Evolutionary conservation across 92 coral and sea anemone species (phyloP).

Genomic region (Zoanthus solanderi): DNA sequence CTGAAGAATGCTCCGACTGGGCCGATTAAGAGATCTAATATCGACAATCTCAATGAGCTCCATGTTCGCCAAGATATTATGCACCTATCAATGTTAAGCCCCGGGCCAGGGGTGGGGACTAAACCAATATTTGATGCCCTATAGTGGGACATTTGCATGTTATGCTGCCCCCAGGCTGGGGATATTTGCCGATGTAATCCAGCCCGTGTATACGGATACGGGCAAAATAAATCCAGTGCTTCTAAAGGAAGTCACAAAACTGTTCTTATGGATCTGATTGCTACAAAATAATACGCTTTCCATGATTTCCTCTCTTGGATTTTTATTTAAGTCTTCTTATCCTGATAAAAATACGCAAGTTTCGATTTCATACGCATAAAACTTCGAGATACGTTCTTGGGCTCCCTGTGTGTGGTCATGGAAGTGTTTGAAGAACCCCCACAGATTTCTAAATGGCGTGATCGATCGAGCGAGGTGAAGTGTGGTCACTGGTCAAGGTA

Average conservation of each 20-base stretch:
- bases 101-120: constrained; percentile 19
- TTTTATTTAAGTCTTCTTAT: neutral
- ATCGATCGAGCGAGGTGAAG: constrained; percentile 6
- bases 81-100: too few species aligned
- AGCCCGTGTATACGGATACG: constrained; percentile 7
- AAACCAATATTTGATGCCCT: constrained; percentile 9
- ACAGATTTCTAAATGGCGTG: neutral
- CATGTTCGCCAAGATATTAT: neutral
- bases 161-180: constrained; percentile 13
- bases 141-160: constrained; percentile 16
- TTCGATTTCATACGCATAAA: constrained; percentile 1
- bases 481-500: neutral
- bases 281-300: constrained; percentile 10
- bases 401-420: constrained; percentile 15
- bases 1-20: too few species aligned
- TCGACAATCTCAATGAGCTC: too few species aligned
- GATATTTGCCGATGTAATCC: constrained; percentile 23
- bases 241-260: neutral
- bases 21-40: too few species aligned
- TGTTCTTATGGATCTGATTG: constrained; percentile 20
- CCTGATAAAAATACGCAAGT: neutral
- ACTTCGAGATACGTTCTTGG: neutral
- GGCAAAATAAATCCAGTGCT: constrained; percentile 22
- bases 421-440: constrained; percentile 8
- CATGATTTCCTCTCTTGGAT: neutral